These are phyloP conservation scores for Podotricha telesiphe DNA, from an alignment of 2,888 invertebrate genomes.

Conservation along the genomic window DNA sequence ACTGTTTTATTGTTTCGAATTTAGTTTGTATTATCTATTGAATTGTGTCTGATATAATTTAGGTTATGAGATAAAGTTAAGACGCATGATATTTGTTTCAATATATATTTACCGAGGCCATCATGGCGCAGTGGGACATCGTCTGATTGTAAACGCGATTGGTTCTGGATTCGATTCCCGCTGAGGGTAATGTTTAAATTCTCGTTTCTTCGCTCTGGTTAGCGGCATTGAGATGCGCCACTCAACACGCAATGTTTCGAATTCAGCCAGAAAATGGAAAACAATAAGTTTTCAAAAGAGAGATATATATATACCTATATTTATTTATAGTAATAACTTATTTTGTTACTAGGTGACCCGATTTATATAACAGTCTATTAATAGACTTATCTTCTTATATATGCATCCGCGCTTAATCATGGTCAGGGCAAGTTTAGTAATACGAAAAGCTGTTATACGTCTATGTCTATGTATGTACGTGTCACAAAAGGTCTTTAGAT, in stretches of 20 bases:
- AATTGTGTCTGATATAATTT: conserved; percentile 61
- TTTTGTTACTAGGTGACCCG: conserved; percentile 36
- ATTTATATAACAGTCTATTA: conserved; percentile 31
- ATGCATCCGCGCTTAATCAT: background rate
- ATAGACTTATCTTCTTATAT: conserved; percentile 27
- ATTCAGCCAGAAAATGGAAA: no score
- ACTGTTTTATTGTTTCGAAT: conserved; percentile 70
- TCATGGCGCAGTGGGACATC: no score
- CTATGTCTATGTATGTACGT: background rate
- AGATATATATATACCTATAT: no score
- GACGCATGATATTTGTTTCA: conserved; percentile 48
- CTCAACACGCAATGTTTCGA: no score
- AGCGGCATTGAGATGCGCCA: no score
- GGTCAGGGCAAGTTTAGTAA: conserved; percentile 11
- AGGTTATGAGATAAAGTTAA: conserved; percentile 66
- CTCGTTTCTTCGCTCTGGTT: no score
- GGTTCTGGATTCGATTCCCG: no score
- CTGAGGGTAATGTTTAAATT: no score
- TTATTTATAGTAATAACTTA: conserved; percentile 1
- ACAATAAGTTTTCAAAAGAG: no score
- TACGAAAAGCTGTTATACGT: background rate
- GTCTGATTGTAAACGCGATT: no score
- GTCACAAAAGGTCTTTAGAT: background rate
- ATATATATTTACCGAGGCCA: conserved; percentile 25
- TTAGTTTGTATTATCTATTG: conserved; percentile 64